Evolutionary conservation across 2,888 invertebrate species (phyloP).

Genomic region (Heliconius aoede): DNA sequence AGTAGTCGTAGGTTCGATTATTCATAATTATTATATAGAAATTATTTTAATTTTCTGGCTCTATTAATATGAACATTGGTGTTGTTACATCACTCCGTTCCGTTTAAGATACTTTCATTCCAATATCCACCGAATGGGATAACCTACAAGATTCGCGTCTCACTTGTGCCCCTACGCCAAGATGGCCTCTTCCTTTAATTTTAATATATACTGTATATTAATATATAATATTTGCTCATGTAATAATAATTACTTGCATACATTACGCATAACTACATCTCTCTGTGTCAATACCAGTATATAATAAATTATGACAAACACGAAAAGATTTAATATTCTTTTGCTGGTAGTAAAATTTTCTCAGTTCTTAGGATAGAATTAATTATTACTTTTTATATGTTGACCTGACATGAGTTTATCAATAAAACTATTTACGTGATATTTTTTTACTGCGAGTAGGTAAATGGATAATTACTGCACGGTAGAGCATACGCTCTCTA

Average conservation of each 20-base stretch:
- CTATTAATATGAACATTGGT: no score
- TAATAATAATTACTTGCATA: conserved; percentile 10
- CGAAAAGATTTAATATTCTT: not conserved
- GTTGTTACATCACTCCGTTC: no score
- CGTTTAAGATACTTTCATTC: no score
- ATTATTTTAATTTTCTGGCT: no score
- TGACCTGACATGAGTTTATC: conserved; percentile 6
- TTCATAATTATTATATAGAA: no score
- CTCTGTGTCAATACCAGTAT: not conserved
- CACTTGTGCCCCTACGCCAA: no score
- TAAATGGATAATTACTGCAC: not conserved
- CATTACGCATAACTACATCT: not conserved
- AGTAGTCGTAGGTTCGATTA: no score
- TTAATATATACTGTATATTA: not conserved
- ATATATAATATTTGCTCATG: not conserved
- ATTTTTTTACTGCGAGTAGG: not conserved
- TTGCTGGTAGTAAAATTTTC: conserved; percentile 4
- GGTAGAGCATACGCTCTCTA: no score
- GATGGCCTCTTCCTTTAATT: not conserved
- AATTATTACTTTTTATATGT: not conserved
- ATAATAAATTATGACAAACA: conserved; percentile 3
- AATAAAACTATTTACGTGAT: conserved; percentile 13
- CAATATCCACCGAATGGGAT: not conserved
- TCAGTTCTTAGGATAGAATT: not conserved
- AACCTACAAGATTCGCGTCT: no score